phyloP scores from a whole-genome alignment of 1,140 invertebrate genomes.

The Oscheius sp. region DNA sequence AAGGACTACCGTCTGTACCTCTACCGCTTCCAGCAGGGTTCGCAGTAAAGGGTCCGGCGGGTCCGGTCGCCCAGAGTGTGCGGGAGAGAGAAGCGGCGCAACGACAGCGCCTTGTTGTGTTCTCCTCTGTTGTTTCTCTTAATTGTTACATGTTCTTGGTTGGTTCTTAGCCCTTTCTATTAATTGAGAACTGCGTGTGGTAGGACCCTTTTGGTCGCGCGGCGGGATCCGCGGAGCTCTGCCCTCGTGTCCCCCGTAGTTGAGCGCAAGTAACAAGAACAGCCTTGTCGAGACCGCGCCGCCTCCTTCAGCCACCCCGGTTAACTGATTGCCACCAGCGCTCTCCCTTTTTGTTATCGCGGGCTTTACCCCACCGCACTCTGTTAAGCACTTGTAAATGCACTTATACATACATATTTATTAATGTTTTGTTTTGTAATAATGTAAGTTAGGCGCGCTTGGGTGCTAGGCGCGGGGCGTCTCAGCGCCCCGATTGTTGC shows the following conservation, averaged over 20 bases:
- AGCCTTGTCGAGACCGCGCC: too few species aligned
- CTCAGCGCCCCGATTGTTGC: neutral
- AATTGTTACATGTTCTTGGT: constrained; percentile 6
- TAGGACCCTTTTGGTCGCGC: too few species aligned
- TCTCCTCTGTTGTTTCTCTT: neutral
- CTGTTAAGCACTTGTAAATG: neutral
- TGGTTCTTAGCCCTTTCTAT: constrained; percentile 8
- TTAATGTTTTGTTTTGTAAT: neutral
- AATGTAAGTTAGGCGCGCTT: neutral
- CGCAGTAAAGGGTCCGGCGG: neutral
- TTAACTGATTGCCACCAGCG: neutral
- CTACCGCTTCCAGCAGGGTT: constrained; percentile 45
- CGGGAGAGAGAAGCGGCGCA: too few species aligned
- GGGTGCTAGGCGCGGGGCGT: constrained; percentile 5
- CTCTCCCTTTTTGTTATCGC: constrained; percentile 2
- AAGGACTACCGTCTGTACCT: constrained; percentile 79
- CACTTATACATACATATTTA: constrained; percentile 6
- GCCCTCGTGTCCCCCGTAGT: too few species aligned
- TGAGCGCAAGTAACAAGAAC: too few species aligned
- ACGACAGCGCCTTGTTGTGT: too few species aligned
- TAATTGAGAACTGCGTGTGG: neutral
- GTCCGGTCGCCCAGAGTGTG: neutral
- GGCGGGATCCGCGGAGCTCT: too few species aligned
- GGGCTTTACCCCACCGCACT: neutral
- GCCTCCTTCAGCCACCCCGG: neutral